phyloP scores from a whole-genome alignment of 1,140 invertebrate species.

The Apis cerana region DNA sequence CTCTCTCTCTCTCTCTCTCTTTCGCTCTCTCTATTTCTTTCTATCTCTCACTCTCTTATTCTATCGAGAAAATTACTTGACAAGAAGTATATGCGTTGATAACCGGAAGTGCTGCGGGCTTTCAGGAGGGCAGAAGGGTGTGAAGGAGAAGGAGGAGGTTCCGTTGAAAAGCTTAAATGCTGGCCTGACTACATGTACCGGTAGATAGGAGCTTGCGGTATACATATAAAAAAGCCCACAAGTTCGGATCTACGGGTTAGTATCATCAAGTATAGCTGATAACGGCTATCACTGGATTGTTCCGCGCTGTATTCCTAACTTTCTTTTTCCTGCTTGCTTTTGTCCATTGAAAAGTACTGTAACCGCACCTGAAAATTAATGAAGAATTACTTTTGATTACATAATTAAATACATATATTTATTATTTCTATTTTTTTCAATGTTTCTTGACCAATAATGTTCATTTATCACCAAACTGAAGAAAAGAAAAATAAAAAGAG shows the following conservation, averaged over 20 bases:
- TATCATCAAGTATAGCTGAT: conserved; percentile 81
- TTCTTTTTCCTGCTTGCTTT: neutral
- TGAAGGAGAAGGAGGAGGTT: conserved; percentile 50
- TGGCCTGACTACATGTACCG: conserved; percentile 82
- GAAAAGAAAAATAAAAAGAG: neutral
- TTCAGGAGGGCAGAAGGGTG: conserved; percentile 37
- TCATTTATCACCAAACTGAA: neutral
- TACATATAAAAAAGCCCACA: conserved; percentile 82
- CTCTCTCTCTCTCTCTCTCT: conserved; percentile 9
- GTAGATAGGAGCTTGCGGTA: conserved; percentile 82
- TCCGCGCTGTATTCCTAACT: conserved; percentile 4
- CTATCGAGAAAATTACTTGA: conserved; percentile 34
- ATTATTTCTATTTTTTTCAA: neutral
- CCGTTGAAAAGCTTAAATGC: conserved; percentile 72
- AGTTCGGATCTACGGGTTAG: conserved; percentile 83
- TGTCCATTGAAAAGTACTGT: neutral
- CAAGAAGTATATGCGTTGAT: conserved; percentile 57
- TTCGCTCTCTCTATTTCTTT: conserved; percentile 20
- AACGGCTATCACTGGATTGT: conserved; percentile 44
- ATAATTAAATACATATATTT: neutral
- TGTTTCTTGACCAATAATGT: neutral
- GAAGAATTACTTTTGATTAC: neutral
- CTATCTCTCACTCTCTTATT: neutral
- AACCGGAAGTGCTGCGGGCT: conserved; percentile 57
- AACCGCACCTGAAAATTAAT: conserved; percentile 1